Percentiles rank a stretch among this genome's conserved stretches.
phyloP scores from a whole-genome alignment of 2,888 invertebrate species.

The Dione vanillae region DNA sequence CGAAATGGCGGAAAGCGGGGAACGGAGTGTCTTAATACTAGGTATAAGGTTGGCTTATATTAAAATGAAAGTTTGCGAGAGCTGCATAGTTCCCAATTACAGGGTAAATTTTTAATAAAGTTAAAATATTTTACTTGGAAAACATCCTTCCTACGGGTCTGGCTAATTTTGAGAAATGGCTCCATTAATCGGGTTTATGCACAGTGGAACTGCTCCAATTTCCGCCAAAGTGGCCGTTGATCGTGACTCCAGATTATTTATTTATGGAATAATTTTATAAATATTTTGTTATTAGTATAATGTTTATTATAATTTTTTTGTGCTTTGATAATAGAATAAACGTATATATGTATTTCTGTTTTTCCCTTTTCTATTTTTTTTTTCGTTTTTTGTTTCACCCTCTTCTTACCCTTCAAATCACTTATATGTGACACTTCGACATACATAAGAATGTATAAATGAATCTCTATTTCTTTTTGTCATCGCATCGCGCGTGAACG shows the following conservation, averaged over 20 bases:
- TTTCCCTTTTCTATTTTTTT: too few relatives aligned
- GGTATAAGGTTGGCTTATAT: conserved; percentile 1
- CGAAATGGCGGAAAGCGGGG: too few relatives aligned
- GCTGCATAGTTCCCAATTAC: conserved; percentile 12
- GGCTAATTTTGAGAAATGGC: conserved; percentile 36
- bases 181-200: conserved; percentile 32
- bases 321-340: too few relatives aligned
- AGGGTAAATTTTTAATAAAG: conserved; percentile 28
- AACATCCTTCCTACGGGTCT: not conserved
- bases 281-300: not conserved
- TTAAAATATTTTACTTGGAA: conserved; percentile 24
- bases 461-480: too few relatives aligned
- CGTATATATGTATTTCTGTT: too few relatives aligned
- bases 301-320: not conserved
- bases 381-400: too few relatives aligned
- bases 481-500: too few relatives aligned
- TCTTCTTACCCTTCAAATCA: too few relatives aligned
- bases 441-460: too few relatives aligned
- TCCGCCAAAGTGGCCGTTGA: conserved; percentile 24
- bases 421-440: too few relatives aligned
- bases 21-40: too few relatives aligned
- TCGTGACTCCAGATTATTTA: conserved; percentile 21
- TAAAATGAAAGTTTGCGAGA: conserved; percentile 22
- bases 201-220: conserved; percentile 34
- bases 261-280: conserved; percentile 4